Conservation (phyloP, 1,140 invertebrate genomes). For the Adelges cooleyi region DNA sequence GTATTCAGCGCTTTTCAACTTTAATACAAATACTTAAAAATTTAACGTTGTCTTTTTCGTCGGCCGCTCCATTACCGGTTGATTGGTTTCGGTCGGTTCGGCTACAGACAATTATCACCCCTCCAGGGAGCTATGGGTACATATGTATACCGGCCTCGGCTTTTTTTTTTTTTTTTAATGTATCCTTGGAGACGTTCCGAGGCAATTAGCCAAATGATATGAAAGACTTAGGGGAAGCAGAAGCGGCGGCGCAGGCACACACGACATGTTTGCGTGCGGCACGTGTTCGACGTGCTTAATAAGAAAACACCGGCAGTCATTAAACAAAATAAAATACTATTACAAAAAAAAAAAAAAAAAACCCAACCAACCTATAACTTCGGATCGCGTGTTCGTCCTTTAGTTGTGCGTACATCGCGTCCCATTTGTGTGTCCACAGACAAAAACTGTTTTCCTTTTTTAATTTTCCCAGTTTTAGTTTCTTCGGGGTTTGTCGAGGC, state of each 20-base stretch:
- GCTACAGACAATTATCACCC: too few species aligned
- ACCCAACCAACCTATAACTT: not conserved
- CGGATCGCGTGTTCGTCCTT: not conserved
- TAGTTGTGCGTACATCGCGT: not conserved
- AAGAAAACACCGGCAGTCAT: not conserved
- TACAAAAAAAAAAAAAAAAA: not conserved
- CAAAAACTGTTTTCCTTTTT: slow-evolving; percentile 8
- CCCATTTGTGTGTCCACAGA: too few species aligned
- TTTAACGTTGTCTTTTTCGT: too few species aligned
- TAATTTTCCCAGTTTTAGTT: too few species aligned
- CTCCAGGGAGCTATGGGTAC: too few species aligned
- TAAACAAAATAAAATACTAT: not conserved
- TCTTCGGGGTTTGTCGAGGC: too few species aligned
- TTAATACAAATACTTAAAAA: too few species aligned
- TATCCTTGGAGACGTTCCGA: not conserved
- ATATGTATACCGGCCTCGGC: too few species aligned
- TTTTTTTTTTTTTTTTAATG: too few species aligned
- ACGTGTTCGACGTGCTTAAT: not conserved
- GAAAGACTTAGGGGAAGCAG: not conserved
- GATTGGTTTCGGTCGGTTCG: too few species aligned
- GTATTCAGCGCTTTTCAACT: too few species aligned
- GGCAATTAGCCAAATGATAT: slow-evolving; percentile 16
- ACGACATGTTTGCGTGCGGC: slow-evolving; percentile 8
- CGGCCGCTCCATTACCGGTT: too few species aligned
- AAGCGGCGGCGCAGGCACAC: not conserved